Evolutionary conservation across 2,113 vertebrate genomes (phyloP).

Genomic region (Passer montanus): DNA sequence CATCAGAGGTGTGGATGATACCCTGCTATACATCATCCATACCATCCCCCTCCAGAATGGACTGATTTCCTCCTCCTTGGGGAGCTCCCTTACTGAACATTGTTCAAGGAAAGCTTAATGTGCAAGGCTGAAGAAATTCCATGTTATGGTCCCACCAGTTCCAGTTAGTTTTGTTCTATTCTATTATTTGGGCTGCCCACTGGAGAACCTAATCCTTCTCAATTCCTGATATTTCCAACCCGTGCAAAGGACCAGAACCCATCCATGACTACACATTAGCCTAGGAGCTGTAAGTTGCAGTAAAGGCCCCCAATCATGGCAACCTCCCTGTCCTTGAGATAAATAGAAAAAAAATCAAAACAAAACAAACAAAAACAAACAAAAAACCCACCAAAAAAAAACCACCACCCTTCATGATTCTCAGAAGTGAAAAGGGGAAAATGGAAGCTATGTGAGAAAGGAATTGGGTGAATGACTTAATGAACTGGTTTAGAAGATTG

Average conservation of each 20-base stretch:
- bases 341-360: fast-evolving
- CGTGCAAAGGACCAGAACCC: neutral
- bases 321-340: neutral
- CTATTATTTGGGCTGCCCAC: neutral
- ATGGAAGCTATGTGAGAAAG: neutral
- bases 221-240: neutral
- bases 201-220: neutral
- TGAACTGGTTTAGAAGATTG: neutral
- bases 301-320: neutral
- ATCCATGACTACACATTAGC: neutral
- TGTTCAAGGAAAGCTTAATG: neutral
- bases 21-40: neutral
- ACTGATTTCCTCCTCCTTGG: neutral
- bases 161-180: neutral
- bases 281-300: neutral
- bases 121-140: neutral
- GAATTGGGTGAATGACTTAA: neutral
- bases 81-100: neutral
- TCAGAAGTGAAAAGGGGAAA: neutral
- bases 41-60: neutral
- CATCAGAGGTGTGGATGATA: neutral
- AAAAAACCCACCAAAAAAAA: too few species aligned
- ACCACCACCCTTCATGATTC: neutral
- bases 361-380: neutral
- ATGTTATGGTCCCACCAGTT: neutral